Base-by-base conservation (phyloP, 2,113 vertebrate species). In the Carlito syrichta region DNA sequence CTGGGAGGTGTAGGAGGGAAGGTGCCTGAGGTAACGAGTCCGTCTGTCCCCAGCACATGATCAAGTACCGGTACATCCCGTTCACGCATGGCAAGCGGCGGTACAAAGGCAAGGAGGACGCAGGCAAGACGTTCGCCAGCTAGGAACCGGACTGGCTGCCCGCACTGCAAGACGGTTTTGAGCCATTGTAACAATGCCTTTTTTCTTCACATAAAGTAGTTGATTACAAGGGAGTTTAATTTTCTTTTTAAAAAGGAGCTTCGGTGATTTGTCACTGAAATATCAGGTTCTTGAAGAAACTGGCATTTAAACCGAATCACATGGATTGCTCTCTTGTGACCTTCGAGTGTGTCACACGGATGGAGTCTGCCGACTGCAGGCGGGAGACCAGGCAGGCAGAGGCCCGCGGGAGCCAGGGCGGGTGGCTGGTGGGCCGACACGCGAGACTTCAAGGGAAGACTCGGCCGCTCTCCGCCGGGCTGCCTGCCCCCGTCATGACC, bases 51-150 rank as follows among this genome's bases (percentile, higher is more conserved):
- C 98, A 99, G 99, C 99, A 99, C 98, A 99, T 99, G 99, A 98
- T 99, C 98, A 99, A 99, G 98, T 99, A 99, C 99, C 99, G 99
- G 98, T 99, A 99, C 99, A 99, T 99, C 96, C 99, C 99, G 48
- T 99, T 99, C 99, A 99, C 99, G 97, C 99, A 99, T 0, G 99
- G 99, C 96, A 99, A 99, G 99, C 99, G 99, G 99, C 99, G 99
- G 98, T 99, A 99, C 99, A 99, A 99, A 99, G 99, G 99, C 98
- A 99, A 99, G 98, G 99, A 99, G 90, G 99, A 99, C 30, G 98
- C 98, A 98, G 99, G 99, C 97, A 99, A 99, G 99, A 87, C 99
- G 81, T 99, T 99, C 98, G 99, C 99, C 98, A 99, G 99, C 98
- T 99, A 99, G 99, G 99, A 98, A 97, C 98, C 96, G 97, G 95